phyloP scores from a whole-genome alignment of 2,113 vertebrate genomes.

The Siniperca knerii region DNA sequence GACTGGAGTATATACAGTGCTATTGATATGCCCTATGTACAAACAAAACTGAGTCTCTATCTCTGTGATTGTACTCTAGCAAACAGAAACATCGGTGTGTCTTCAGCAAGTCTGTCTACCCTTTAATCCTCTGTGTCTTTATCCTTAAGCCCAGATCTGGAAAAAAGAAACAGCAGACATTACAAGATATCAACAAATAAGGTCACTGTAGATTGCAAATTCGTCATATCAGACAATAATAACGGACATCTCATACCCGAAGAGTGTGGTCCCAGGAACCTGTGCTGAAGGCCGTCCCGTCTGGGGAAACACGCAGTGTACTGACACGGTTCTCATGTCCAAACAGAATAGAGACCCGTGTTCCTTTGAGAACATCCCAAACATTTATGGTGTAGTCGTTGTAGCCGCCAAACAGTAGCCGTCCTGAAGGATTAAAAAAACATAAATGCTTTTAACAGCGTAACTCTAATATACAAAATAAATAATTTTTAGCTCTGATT shows the following conservation, averaged over 20 bases:
- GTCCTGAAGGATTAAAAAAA: conserved; percentile 81
- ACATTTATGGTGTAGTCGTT: conserved; percentile 99
- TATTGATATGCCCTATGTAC: conserved; percentile 75
- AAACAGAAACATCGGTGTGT: conserved; percentile 67
- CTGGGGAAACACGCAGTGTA: conserved; percentile 94
- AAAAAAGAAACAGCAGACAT: conserved; percentile 17
- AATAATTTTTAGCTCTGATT: background rate
- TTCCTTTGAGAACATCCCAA: conserved; percentile 98
- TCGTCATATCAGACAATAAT: background rate
- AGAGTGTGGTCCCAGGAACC: conserved; percentile 99
- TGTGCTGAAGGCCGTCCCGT: conserved; percentile 95
- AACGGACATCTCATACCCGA: conserved; percentile 81
- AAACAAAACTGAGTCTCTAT: conserved; percentile 70
- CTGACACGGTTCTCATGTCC: conserved; percentile 98
- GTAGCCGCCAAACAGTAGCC: conserved; percentile 95
- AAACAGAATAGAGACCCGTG: conserved; percentile 95
- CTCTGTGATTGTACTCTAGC: conserved; percentile 79
- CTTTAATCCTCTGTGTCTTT: conserved; percentile 32
- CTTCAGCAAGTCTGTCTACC: conserved; percentile 53
- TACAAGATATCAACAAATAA: background rate
- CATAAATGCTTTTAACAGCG: conserved; percentile 6
- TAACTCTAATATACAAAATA: background rate
- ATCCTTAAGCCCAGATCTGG: conserved; percentile 84
- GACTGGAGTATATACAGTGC: conserved; percentile 73
- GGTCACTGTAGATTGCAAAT: background rate